Conservation (phyloP, 2,888 invertebrate genomes). For the Lissonota sp. region DNA sequence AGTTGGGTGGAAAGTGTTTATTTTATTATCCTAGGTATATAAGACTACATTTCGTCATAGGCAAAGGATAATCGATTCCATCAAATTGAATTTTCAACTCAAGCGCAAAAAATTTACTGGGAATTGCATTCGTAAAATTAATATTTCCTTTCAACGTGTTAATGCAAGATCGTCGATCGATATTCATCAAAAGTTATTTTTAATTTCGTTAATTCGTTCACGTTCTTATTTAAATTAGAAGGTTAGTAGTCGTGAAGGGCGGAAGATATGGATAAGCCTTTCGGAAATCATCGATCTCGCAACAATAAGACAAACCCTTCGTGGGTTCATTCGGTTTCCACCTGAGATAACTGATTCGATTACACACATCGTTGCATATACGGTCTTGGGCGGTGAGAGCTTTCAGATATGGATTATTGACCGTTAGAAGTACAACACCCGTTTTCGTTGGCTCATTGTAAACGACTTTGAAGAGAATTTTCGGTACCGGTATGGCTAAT, state of each 20-base stretch:
- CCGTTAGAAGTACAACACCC: conserved; percentile 87
- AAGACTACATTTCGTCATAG: too few species aligned
- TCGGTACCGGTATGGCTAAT: conserved; percentile 85
- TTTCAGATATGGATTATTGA: conserved; percentile 86
- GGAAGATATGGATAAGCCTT: conserved; percentile 54
- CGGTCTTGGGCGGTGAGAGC: conserved; percentile 68
- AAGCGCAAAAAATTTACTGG: too few species aligned
- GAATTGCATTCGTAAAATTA: too few species aligned
- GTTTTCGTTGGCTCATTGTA: conserved; percentile 84
- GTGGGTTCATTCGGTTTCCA: conserved; percentile 70
- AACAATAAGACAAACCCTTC: conserved; percentile 80
- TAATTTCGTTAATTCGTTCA: not conserved
- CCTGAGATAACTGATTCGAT: conserved; percentile 75
- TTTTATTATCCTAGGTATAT: too few species aligned
- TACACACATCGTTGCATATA: conserved; percentile 74
- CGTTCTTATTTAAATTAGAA: conserved; percentile 22
- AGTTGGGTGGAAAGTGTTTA: too few species aligned
- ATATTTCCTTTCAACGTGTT: too few species aligned
- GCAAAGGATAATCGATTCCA: too few species aligned
- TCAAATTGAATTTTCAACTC: too few species aligned
- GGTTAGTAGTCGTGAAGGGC: conserved; percentile 3
- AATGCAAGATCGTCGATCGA: not conserved
- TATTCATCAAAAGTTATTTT: not conserved
- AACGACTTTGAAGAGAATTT: conserved; percentile 86
- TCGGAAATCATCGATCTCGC: conserved; percentile 75